Evolutionary conservation across 2,113 vertebrate genomes (phyloP), one percentile per base, ranked within the genome.

Genomic region (Marmota flaviventris): DNA sequence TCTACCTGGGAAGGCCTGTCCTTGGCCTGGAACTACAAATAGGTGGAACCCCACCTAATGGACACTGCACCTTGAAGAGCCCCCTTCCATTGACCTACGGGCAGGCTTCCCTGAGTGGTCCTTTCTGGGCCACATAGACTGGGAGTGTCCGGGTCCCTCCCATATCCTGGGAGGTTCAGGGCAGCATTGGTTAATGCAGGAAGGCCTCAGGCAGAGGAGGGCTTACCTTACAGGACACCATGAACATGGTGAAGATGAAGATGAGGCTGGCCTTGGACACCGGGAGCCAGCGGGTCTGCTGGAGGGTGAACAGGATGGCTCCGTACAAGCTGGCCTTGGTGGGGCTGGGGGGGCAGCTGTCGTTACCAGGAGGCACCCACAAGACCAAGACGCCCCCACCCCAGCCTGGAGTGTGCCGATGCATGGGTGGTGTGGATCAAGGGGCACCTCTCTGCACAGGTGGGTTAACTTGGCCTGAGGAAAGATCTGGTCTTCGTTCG

Each of bases 321-420:
- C 99, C 99, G 0, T 99, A 99, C 97, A 99, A 98, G 96, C 99
- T 99, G 97, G 99, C 99, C 96, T 99, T 99, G 91, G 99, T 99
- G 8, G 99, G 99, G 99, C 99, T 99, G 97, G 83, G 92, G 94
- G 34, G 82, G 48, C 4, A 37, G 61, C 34, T 2, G 12, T 7
- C 1, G 48, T 85, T 61, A 93, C 20, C 0, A 0, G 63, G 86
- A 96, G 93, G 97, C 0, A 63, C 48, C 22, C 7, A 0, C 18
- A 17, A 32, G 2, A 34, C 77, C 32, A 24, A 6, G 37, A 17
- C 4, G 20, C 20, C 32, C 20, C 42, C 37, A 2, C 29, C n/a
- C 56, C 4, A 0, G 18, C 37, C 56, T 77, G 7, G 37, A 4
- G 20, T 22, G 67, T 12, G n/a, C 69, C 56, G 29, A 16, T 6